A percentile compares a stretch with the other conserved stretches of the same genome.
Conservation (phyloP, 2,797 vertebrate genomes). For the Helostoma temminkii region DNA sequence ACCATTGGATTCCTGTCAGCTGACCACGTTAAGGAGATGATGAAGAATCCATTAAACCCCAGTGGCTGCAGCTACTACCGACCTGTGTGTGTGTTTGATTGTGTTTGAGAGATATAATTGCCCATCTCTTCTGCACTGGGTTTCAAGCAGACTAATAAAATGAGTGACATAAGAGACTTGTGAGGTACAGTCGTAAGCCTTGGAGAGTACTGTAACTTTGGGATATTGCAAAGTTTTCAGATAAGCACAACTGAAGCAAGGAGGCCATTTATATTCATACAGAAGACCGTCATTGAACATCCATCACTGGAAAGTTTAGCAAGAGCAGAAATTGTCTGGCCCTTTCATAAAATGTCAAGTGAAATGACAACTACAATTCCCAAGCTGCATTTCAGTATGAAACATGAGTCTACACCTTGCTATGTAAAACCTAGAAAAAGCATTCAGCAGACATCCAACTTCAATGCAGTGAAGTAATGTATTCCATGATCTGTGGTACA, state of each 20-base stretch:
- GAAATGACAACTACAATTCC: neutral
- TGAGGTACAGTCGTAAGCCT: neutral
- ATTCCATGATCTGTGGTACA: too few relatives aligned
- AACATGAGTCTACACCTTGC: neutral
- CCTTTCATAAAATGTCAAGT: too few relatives aligned
- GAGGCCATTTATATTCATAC: too few relatives aligned
- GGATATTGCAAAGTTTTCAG: too few relatives aligned
- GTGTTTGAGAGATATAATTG: neutral
- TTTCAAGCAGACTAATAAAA: constrained; percentile 20
- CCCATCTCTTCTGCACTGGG: constrained; percentile 15
- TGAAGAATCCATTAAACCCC: constrained; percentile 71
- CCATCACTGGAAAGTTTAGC: neutral
- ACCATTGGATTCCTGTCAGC: constrained; percentile 77
- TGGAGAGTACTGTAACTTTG: neutral
- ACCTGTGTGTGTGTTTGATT: constrained; percentile 2
- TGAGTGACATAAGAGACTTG: neutral
- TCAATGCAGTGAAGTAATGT: too few relatives aligned
- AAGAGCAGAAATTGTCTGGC: too few relatives aligned
- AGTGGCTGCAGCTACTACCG: constrained; percentile 39
- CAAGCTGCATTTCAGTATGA: neutral
- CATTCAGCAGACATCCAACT: too few relatives aligned
- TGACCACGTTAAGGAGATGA: constrained; percentile 75
- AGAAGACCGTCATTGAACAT: too few relatives aligned
- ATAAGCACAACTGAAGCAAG: too few relatives aligned
- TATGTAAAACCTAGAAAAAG: too few relatives aligned